These are phyloP conservation scores for Idris sp. DNA, from an alignment of 1,140 invertebrate genomes.

Conservation along the genomic window DNA sequence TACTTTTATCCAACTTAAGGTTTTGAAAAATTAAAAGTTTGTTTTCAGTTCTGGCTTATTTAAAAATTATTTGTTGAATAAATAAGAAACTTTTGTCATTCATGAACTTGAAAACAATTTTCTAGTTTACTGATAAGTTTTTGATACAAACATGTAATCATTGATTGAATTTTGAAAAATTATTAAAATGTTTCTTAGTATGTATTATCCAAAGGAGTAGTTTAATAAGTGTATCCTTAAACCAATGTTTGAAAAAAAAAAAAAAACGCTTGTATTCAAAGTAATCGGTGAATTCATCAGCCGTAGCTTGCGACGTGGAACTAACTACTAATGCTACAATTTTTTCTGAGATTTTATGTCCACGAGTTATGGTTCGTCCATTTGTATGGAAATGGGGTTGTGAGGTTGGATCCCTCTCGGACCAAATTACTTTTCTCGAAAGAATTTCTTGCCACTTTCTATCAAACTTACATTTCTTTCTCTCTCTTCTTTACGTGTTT, in stretches of 20 bases:
- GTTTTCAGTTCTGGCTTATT: too few species aligned
- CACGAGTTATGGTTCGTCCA: constrained; percentile 69
- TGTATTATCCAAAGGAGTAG: not conserved
- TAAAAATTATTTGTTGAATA: too few species aligned
- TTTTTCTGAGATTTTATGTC: constrained; percentile 69
- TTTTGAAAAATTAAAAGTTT: too few species aligned
- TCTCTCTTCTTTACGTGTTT: not conserved
- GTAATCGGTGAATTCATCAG: constrained; percentile 66
- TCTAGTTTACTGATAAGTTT: too few species aligned
- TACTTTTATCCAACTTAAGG: too few species aligned
- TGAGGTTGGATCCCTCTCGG: constrained; percentile 59
- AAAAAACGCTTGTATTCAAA: constrained; percentile 50
- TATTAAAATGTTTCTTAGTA: too few species aligned
- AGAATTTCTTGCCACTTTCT: constrained; percentile 50
- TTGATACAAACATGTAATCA: too few species aligned
- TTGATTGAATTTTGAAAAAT: too few species aligned
- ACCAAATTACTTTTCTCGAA: constrained; percentile 66
- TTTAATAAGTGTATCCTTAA: constrained; percentile 21
- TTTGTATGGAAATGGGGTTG: constrained; percentile 74
- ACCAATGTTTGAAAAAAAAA: constrained; percentile 44
- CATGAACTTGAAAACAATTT: too few species aligned
- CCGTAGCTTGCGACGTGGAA: constrained; percentile 66
- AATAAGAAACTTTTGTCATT: too few species aligned
- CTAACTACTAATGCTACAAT: constrained; percentile 74
- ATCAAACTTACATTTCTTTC: constrained; percentile 43